Conservation (phyloP, 2,113 vertebrate species). For the Microcebus tavaratra region DNA sequence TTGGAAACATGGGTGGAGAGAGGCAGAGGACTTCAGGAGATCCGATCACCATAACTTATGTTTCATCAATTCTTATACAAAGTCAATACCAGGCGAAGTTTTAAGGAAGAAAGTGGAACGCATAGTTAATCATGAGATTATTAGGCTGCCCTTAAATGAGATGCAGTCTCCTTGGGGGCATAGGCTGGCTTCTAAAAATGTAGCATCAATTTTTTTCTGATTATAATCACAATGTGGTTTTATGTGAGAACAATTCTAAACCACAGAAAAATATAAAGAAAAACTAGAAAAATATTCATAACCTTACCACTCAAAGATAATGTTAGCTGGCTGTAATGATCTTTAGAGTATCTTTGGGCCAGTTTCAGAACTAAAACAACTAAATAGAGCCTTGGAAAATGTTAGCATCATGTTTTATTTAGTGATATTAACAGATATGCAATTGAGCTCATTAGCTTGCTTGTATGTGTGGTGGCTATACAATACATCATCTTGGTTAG, state of each 20-base stretch:
- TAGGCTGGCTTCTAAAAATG: constrained; percentile 7
- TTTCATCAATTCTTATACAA: neutral
- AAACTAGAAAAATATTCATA: neutral
- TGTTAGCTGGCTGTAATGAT: neutral
- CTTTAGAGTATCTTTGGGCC: neutral
- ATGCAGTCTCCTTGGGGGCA: neutral
- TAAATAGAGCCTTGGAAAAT: neutral
- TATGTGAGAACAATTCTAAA: constrained; percentile 5
- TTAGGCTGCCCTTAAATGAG: neutral
- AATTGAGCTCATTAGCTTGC: neutral
- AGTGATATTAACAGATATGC: neutral
- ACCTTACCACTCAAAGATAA: neutral
- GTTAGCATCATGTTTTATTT: neutral
- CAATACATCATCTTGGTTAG: neutral
- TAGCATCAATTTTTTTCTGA: constrained; percentile 11
- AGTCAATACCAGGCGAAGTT: neutral
- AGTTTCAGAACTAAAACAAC: constrained; percentile 2
- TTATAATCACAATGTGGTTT: neutral
- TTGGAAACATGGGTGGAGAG: neutral
- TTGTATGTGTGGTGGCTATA: neutral
- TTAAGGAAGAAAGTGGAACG: neutral
- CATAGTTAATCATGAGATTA: neutral
- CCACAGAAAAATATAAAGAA: constrained; percentile 11
- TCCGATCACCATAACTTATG: neutral
- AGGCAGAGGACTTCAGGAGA: constrained; percentile 1